These are phyloP conservation scores for Tetraodon nigroviridis DNA, from an alignment of 2,113 vertebrate genomes.

Conservation along the genomic window DNA sequence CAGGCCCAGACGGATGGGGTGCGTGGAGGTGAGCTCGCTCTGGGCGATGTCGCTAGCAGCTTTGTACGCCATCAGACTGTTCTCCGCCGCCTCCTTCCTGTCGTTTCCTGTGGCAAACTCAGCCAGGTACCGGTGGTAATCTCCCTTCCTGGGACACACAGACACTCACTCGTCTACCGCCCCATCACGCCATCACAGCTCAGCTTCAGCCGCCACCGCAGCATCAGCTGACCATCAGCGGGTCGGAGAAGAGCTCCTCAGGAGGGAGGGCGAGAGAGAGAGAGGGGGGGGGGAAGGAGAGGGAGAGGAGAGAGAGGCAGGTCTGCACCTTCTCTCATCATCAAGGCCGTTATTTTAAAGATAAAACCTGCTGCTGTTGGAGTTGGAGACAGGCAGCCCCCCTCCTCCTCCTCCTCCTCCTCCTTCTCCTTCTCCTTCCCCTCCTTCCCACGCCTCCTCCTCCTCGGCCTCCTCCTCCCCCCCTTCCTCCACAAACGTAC, in stretches of 20 bases:
- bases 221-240: too few species aligned
- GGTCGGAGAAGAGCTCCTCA: too few species aligned
- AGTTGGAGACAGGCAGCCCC: too few species aligned
- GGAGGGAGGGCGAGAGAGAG: too few species aligned
- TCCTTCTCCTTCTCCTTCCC: too few species aligned
- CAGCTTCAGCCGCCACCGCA: too few species aligned
- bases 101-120: conserved; percentile 97
- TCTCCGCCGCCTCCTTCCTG: conserved; percentile 97
- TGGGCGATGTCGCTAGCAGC: conserved; percentile 96
- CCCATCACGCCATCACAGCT: neutral
- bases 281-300: too few species aligned
- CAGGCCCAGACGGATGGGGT: conserved; percentile 93
- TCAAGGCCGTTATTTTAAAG: neutral
- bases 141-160: conserved; percentile 85
- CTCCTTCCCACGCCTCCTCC: too few species aligned
- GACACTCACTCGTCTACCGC: neutral
- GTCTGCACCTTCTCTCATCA: too few species aligned
- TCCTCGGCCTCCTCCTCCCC: too few species aligned
- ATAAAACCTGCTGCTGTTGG: neutral
- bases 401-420: too few species aligned
- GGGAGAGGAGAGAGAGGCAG: too few species aligned
- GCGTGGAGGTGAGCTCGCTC: conserved; percentile 93
- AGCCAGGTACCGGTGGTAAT: conserved; percentile 98
- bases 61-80: conserved; percentile 96
- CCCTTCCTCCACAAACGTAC: conserved; percentile 56